phyloP scores from a whole-genome alignment of 1,140 invertebrate species.

The Anoplophora glabripennis region DNA sequence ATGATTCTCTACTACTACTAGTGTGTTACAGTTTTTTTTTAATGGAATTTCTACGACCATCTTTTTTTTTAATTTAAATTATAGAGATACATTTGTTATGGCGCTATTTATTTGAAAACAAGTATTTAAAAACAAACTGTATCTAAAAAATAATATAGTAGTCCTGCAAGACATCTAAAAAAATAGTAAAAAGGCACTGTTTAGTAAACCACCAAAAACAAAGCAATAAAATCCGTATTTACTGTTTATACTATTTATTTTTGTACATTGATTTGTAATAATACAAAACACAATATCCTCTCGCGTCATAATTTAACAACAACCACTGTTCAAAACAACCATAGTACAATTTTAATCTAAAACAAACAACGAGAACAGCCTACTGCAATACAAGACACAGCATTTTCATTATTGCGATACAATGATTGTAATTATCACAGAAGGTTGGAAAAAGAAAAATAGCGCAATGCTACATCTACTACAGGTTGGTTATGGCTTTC shows the following conservation, averaged over 20 bases:
- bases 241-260: conserved; percentile 24
- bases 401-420: conserved; percentile 47
- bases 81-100: too few species aligned
- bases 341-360: conserved; percentile 11
- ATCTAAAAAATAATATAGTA: too few species aligned
- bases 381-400: conserved; percentile 47
- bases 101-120: too few species aligned
- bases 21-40: too few species aligned
- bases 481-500: too few species aligned
- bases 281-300: conserved; percentile 19
- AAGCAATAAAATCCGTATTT: conserved; percentile 10
- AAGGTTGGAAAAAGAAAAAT: conserved; percentile 38
- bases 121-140: too few species aligned
- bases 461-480: conserved; percentile 18
- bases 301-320: conserved; percentile 23
- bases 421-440: conserved; percentile 49
- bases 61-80: too few species aligned
- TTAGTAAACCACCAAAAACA: too few species aligned
- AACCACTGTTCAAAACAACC: conserved; percentile 22
- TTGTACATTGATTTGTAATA: conserved; percentile 9
- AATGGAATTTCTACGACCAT: too few species aligned
- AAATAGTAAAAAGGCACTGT: too few species aligned
- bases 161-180: too few species aligned
- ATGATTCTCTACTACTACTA: too few species aligned
- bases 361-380: conserved; percentile 39